Base-by-base conservation (phyloP, 1,140 invertebrate genomes). In the Episyrphus balteatus region DNA sequence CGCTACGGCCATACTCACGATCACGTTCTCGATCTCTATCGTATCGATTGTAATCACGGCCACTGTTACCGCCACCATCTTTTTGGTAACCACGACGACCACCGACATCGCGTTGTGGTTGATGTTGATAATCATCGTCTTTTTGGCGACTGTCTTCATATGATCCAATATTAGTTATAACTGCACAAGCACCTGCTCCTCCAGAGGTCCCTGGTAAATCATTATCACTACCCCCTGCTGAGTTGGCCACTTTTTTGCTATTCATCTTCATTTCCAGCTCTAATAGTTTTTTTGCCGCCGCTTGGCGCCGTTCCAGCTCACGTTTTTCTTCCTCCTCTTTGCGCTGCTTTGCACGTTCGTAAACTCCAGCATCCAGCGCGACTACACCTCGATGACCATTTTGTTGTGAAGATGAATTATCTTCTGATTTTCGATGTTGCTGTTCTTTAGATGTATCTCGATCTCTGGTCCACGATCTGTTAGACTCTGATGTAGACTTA, bases 251-350 rank as follows among this genome's bases (percentile, higher is more conserved):
- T 53, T 73, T 68, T 49, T 77, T 75, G 36, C 69, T 71, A 18
- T 72, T 73, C 34, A 78, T 69, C 50, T 81, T 79, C 53, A 81
- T 75, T 49, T 83, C 81, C 2, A 82, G 61, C 55, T 77, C 73
- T 50, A 79, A 77, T 19, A 82, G 56, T 55, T 83, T 83, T 42
- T 80, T 80, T 17, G 76, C 75, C 30, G 79, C 80, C 11, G 76
- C 69, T 58, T 72, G 70, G 43, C 74, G 74, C 3, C 70, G 73
- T 49, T 79, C 74, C 52, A 81, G 76, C 47, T 76, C 83, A 41
- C 77, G 73, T 51, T 80, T 82, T 50, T 86, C 82, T 55, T 84
- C 82, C 54, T 85, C 80, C 51, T 84, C 81, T 50, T 82, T 77
- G 19, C 82, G 73, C 52, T 78, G 76, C 46, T 81, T 76, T 1